These are phyloP conservation scores for Lepidurus arcticus DNA, from an alignment of 1,140 invertebrate genomes.

Conservation along the genomic window DNA sequence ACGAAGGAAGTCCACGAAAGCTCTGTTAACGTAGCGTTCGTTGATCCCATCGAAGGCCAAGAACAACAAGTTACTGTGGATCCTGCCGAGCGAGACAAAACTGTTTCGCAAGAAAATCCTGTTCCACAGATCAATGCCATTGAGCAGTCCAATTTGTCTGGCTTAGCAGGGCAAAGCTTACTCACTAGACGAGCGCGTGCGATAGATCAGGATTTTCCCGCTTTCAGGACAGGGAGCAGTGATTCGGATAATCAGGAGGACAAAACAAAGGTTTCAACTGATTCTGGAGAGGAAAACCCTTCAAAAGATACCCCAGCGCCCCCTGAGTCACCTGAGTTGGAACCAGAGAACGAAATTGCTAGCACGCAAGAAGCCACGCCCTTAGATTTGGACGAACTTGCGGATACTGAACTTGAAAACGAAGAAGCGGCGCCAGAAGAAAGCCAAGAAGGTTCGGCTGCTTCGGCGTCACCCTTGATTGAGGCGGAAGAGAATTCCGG, in stretches of 20 bases:
- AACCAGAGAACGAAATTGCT: not conserved
- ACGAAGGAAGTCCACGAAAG: not conserved
- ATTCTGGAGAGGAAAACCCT: too few relatives aligned
- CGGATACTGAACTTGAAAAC: too few relatives aligned
- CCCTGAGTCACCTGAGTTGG: not conserved
- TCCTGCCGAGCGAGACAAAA: not conserved
- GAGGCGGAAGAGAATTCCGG: not conserved
- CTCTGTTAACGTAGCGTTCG: not conserved
- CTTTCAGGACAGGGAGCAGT: not conserved
- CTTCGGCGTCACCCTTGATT: not conserved
- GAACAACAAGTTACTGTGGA: not conserved
- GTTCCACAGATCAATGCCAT: not conserved
- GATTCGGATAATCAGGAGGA: too few relatives aligned
- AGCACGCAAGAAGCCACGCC: not conserved
- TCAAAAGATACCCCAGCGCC: not conserved
- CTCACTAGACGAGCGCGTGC: not conserved
- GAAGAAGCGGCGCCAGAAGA: not conserved
- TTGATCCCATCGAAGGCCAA: not conserved
- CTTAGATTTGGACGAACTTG: not conserved
- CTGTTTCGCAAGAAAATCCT: not conserved
- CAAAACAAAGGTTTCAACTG: too few relatives aligned
- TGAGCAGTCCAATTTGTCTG: not conserved
- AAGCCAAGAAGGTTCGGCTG: not conserved
- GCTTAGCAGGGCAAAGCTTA: not conserved
- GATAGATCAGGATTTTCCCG: not conserved